Percentiles rank a stretch among this genome's conserved stretches.
phyloP scores from a whole-genome alignment of 2,113 vertebrate genomes.

The Pituophis catenifer region DNA sequence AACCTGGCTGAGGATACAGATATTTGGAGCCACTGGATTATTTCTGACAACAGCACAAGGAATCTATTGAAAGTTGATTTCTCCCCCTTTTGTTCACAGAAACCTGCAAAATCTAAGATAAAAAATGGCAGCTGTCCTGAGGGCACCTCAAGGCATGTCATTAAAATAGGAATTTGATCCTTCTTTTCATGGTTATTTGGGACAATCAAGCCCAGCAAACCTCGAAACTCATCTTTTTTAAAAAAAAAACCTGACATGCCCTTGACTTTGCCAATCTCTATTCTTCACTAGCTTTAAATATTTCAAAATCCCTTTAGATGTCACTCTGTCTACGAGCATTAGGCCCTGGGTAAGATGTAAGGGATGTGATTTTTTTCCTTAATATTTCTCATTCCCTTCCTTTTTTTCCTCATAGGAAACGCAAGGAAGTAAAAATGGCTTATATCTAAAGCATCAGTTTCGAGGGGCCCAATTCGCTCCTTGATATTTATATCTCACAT shows the following conservation, averaged over 20 bases:
- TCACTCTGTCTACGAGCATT: slow-evolving; percentile 86
- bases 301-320: slow-evolving; percentile 95
- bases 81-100: slow-evolving; percentile 70
- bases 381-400: slow-evolving; percentile 33
- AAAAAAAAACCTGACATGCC: slow-evolving; percentile 75
- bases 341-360: slow-evolving; percentile 34
- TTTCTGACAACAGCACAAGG: slow-evolving; percentile 78
- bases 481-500: slow-evolving; percentile 55
- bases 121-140: slow-evolving; percentile 92
- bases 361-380: slow-evolving; percentile 19
- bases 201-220: slow-evolving; percentile 92
- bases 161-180: slow-evolving; percentile 96
- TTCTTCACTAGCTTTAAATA: slow-evolving; percentile 64
- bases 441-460: slow-evolving; percentile 48
- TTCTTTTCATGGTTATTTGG: slow-evolving; percentile 84
- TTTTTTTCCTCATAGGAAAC: slow-evolving; percentile 46
- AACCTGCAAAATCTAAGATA: slow-evolving; percentile 88
- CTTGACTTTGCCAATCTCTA: slow-evolving; percentile 82
- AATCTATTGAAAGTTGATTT: slow-evolving; percentile 80
- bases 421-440: slow-evolving; percentile 52
- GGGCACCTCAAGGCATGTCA: slow-evolving; percentile 93
- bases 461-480: slow-evolving; percentile 37
- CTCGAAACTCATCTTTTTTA: slow-evolving; percentile 90
- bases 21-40: slow-evolving; percentile 76
- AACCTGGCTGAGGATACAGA: slow-evolving; percentile 75